Conservation (phyloP, 2,113 vertebrate genomes). For the Sinocyclocheilus grahami region DNA sequence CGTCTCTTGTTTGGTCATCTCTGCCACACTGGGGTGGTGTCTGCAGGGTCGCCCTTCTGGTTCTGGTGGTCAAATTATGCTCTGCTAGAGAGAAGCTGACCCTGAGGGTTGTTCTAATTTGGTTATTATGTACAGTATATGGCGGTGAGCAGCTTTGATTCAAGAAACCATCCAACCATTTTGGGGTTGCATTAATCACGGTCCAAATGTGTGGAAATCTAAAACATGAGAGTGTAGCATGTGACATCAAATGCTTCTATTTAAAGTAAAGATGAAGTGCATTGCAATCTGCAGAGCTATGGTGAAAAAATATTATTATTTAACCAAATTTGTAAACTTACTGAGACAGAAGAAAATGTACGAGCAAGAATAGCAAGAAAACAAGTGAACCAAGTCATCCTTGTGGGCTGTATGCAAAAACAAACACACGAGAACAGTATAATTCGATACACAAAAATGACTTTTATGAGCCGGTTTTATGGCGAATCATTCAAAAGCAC, state of each 20-base stretch:
- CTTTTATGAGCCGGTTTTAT: no score
- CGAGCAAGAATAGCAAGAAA: background rate
- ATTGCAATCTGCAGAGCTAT: background rate
- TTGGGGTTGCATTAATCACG: background rate
- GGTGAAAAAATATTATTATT: background rate
- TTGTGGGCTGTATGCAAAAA: background rate
- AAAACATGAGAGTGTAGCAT: background rate
- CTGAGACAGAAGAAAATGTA: background rate
- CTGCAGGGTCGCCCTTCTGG: background rate
- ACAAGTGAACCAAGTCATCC: background rate
- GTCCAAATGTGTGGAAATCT: background rate
- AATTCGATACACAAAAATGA: background rate
- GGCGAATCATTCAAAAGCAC: background rate
- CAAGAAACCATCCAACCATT: background rate
- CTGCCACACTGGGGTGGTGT: conserved; percentile 19
- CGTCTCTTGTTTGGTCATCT: conserved; percentile 60
- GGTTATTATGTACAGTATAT: background rate
- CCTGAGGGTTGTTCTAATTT: conserved; percentile 3
- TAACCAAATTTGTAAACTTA: background rate
- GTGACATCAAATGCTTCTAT: background rate
- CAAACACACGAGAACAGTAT: background rate
- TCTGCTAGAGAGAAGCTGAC: background rate
- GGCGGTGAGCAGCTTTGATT: background rate
- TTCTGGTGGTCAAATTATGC: background rate
- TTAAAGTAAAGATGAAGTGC: background rate